These are phyloP conservation scores for Eueides isabella DNA, from an alignment of 1,140 invertebrate species.

Conservation along the genomic window DNA sequence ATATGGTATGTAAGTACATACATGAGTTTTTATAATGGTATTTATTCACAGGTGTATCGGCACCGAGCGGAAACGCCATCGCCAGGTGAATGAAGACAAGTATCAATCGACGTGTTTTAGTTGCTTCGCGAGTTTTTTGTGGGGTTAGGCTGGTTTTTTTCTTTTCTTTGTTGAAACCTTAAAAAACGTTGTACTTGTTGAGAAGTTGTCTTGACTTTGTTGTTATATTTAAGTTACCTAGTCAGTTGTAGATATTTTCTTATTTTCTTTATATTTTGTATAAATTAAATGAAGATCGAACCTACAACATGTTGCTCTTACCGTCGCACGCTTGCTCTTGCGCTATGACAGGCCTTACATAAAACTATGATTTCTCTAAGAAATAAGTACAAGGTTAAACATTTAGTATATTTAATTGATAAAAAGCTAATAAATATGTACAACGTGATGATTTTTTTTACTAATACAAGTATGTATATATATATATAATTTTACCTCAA, in stretches of 20 bases:
- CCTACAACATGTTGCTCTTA: no score
- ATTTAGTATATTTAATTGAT: no score
- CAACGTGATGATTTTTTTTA: no score
- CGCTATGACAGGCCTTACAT: no score
- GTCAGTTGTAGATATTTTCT: background rate
- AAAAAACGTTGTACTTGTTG: background rate
- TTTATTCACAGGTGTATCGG: slow-evolving; percentile 18
- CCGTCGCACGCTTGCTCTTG: no score
- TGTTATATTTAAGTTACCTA: background rate
- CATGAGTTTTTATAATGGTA: background rate
- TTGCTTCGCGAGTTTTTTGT: slow-evolving; percentile 6
- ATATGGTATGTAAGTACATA: slow-evolving; percentile 2
- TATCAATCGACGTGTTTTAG: slow-evolving; percentile 21
- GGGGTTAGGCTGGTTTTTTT: background rate
- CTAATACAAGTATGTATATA: no score
- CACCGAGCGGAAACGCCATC: slow-evolving; percentile 33
- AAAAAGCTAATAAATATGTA: no score
- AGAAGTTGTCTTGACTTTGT: background rate
- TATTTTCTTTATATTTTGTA: no score
- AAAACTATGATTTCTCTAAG: no score
- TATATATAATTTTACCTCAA: no score
- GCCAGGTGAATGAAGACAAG: slow-evolving; percentile 35
- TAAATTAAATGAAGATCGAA: no score
- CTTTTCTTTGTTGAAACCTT: background rate
- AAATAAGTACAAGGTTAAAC: no score